phyloP scores from a whole-genome alignment of 2,113 vertebrate genomes.

The Apodemus speciosus region DNA sequence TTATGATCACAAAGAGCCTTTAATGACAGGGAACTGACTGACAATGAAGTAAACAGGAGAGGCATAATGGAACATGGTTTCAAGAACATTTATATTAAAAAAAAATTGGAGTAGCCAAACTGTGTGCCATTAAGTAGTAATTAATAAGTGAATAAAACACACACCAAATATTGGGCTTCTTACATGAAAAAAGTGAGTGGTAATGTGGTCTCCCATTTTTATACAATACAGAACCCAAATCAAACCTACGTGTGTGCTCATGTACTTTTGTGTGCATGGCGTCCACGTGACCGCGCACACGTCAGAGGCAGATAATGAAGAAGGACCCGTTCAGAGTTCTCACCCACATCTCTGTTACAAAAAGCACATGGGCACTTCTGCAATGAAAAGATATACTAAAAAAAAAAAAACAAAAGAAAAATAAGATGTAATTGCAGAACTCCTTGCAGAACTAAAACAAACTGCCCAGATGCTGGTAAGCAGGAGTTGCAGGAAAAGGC shows the following conservation, averaged over 20 bases:
- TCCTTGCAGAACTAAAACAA: background rate
- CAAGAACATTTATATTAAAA: conserved; percentile 2
- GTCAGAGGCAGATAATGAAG: background rate
- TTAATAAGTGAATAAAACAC: background rate
- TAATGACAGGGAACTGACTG: conserved; percentile 28
- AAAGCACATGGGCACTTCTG: background rate
- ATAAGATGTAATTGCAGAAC: background rate
- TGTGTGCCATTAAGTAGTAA: conserved; percentile 3
- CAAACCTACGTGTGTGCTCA: background rate
- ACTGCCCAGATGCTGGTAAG: background rate
- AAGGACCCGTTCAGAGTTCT: background rate
- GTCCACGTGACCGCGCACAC: background rate
- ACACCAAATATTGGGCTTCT: background rate
- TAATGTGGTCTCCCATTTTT: background rate
- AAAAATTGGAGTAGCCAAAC: background rate
- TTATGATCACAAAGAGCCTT: conserved; percentile 40
- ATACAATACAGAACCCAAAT: conserved; percentile 33
- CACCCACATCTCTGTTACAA: background rate
- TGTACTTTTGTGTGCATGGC: no score
- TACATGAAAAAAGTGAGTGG: background rate
- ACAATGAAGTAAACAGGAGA: conserved; percentile 40
- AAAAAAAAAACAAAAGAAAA: background rate
- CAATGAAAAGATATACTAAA: conserved; percentile 9
- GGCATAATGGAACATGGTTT: conserved; percentile 12
- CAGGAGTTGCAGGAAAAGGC: background rate